Evolutionary conservation across 2,113 vertebrate species (phyloP).

Genomic region (Aramus guarauna): DNA sequence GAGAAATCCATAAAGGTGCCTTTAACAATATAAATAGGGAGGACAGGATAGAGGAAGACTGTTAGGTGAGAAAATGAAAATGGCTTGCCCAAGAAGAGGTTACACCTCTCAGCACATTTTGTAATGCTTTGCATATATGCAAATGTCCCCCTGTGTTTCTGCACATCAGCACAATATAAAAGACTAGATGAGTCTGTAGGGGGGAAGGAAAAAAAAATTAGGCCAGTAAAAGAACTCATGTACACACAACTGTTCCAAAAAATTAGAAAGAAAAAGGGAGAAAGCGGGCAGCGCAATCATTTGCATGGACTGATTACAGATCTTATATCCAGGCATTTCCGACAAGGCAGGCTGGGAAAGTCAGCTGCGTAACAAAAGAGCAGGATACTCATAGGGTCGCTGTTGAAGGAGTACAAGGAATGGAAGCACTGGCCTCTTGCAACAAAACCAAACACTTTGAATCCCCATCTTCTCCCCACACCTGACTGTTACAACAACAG

Average conservation of each 20-base stretch:
- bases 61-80: neutral
- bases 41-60: neutral
- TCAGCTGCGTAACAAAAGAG: neutral
- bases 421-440: neutral
- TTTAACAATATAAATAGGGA: neutral
- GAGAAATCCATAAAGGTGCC: neutral
- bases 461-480: neutral
- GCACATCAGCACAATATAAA: neutral
- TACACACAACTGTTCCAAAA: neutral
- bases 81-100: neutral
- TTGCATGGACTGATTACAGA: neutral
- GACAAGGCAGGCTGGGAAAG: neutral
- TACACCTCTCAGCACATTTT: neutral
- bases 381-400: neutral
- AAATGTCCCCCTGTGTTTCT: neutral
- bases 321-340: neutral
- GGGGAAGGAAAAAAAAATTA: neutral
- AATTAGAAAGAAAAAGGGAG: neutral
- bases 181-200: neutral
- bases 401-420: neutral
- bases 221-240: neutral
- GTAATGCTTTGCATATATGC: neutral
- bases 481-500: fast-evolving
- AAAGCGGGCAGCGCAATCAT: fast-evolving
- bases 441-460: neutral